Evolutionary conservation across 2,797 vertebrate genomes (phyloP), one percentile per base, ranked within the genome.

Genomic region (Pygocentrus nattereri): DNA sequence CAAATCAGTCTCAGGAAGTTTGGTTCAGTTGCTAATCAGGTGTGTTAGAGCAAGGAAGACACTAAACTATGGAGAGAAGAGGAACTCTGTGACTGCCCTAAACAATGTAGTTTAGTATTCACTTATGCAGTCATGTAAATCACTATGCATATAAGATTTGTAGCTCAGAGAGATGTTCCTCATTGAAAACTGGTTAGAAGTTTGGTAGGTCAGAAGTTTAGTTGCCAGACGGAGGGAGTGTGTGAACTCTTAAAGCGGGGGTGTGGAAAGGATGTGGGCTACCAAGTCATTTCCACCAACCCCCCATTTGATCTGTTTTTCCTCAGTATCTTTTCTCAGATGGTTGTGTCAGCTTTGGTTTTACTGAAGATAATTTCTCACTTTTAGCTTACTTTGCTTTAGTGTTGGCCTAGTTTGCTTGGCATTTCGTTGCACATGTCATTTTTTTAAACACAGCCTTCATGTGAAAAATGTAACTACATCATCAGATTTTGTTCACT

Each of bases 191-290:
- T 11, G 18, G 8, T 34, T 62, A n/a, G 21, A 59, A 19, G 2
- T 52, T 30, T 64, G n/a, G 30, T 69, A 38, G 34, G 19, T 23
- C n/a, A 12, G 8, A 52, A 44, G 27, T 13, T 62, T 23, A 44
- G 19, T 44, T 72, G 74, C 8, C 25, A 31, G n/a, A 70, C 21
- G 34, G 56, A 65, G 25, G 27, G 49, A 56, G 54, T 61, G 6
- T 65, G 41, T 50, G 38, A 69, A 44, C 44, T 72, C 7, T n/a
- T 52, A 72, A 62, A 81, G 79, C 50, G 80, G 78, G 67, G 77
- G 78, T 74, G 70, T 50, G 74, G 77, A 70, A 82, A 86, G 87
- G 87, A 88, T 86, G 87, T 86, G 87, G 87, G 59, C 59, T 61
- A 83, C 75, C 78, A 81, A 75, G 76, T 81, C 83, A 85, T 69